Evolutionary conservation across 1,140 invertebrate species (phyloP), one percentile per base, ranked within the genome.

Genomic region (Nymphalis io): DNA sequence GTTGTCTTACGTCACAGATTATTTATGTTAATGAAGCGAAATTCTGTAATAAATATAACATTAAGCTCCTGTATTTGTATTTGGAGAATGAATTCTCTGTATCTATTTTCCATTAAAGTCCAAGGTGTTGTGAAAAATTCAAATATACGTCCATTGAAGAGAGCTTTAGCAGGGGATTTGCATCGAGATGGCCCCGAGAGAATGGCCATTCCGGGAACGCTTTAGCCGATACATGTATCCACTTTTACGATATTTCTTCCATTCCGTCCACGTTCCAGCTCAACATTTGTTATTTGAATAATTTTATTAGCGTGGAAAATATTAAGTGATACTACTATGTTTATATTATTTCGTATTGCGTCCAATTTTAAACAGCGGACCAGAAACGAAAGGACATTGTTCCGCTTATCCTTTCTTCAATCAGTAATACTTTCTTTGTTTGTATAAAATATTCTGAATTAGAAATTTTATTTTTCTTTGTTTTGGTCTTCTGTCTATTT

Each of bases 41-140:
- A 33, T 33, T 33, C 27, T 33, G 27, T 33, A 10, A 18, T 8
- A 48, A 48, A 18, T 16, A 10, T 48, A 18, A 48, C 3, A 6
- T 2, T 3, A 18, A 53, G 18, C 48, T 23, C 20, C 2, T 10
- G 18, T 18, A 64, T 64, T 18, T 51, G 33, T 51, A 64, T 53
- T 13, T 10, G 55, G 12, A 38, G 27, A 64, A 64, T 64, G 55
- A 39, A 64, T 64, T 64, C 48, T 64, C 48, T 64, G 55, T 55
- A 64, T 23, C 61, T 51, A 18, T 51, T 64, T 55, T 39, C 55
- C 23, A 33, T 58, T 58, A 53, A 58, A 39, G 23, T 65, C 39
- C 53, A 58, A 65, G 53, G 55, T 63, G 55, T 57, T 64, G 53
- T 70, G 68, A 70, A 70, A 70, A 70, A 70, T 70, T 70, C 55